Evolutionary conservation across 2,113 vertebrate genomes (phyloP).

Genomic region (Megaleporinus macrocephalus): DNA sequence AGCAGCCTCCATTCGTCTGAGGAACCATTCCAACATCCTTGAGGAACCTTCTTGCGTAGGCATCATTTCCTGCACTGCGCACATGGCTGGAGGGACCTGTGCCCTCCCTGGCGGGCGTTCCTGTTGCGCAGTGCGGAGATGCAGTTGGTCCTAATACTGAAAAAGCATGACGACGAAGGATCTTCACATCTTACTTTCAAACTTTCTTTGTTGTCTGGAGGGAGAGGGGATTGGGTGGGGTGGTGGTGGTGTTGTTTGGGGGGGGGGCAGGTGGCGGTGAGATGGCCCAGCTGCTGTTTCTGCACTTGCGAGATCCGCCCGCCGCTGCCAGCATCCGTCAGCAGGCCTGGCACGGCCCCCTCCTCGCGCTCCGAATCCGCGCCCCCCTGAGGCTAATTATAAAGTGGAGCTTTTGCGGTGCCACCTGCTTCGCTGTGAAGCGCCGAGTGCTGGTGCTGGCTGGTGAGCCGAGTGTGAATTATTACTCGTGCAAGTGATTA

Average conservation of each 20-base stretch:
- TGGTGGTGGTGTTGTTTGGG: no score
- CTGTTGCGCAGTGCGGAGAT: no score
- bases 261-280: not conserved
- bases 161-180: not conserved
- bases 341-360: conserved; percentile 25
- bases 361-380: conserved; percentile 34
- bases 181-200: not conserved
- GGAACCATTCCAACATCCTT: no score
- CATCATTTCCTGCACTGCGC: no score
- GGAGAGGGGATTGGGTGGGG: not conserved
- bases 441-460: conserved; percentile 26
- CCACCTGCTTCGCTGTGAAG: conserved; percentile 49
- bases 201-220: not conserved
- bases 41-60: no score
- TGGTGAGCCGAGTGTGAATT: conserved; percentile 42
- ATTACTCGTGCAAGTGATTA: conserved; percentile 34
- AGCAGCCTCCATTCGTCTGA: no score
- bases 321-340: conserved; percentile 20
- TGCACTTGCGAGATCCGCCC: conserved; percentile 1
- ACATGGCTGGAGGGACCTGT: no score
- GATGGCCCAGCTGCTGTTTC: not conserved
- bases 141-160: no score
- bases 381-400: conserved; percentile 36
- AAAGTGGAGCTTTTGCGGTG: conserved; percentile 30
- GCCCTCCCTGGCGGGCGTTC: no score